Evolutionary conservation across 2,113 vertebrate genomes (phyloP).

Genomic region (Bostrychus sinensis): DNA sequence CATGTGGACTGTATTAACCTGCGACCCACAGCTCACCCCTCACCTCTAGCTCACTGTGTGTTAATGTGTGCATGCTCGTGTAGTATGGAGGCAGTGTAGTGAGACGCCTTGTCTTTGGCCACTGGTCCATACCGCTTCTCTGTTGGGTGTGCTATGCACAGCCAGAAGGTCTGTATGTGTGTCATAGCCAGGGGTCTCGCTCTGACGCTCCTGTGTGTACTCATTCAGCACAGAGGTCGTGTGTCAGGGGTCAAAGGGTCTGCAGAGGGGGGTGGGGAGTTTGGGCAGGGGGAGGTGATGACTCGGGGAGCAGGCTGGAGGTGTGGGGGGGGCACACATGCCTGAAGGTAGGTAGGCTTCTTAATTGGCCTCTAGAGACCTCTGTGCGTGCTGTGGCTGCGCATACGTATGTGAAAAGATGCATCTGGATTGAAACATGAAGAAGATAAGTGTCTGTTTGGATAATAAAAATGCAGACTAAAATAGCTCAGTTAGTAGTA

Average conservation of each 20-base stretch:
- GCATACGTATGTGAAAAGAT: conserved; percentile 23
- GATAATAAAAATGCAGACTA: neutral
- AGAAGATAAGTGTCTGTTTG: neutral
- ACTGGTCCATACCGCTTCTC: conserved; percentile 37
- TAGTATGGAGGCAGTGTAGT: conserved; percentile 21
- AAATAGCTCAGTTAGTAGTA: too few species aligned
- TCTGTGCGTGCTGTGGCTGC: conserved; percentile 35
- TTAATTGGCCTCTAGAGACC: conserved; percentile 79
- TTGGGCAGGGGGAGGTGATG: conserved; percentile 23
- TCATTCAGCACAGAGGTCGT: conserved; percentile 81
- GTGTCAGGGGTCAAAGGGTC: conserved; percentile 82
- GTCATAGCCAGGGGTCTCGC: conserved; percentile 62
- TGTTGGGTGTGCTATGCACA: conserved; percentile 36
- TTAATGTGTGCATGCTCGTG: conserved; percentile 34
- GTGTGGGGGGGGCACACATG: conserved; percentile 33
- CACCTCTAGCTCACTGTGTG: conserved; percentile 39
- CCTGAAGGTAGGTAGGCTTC: conserved; percentile 73
- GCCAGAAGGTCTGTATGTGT: conserved; percentile 36
- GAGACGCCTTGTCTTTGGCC: conserved; percentile 40
- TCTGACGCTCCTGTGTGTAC: conserved; percentile 77
- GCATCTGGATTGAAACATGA: conserved; percentile 10
- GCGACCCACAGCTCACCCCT: conserved; percentile 57
- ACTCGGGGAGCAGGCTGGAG: conserved; percentile 16
- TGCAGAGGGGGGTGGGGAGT: conserved; percentile 22
- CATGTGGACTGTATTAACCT: conserved; percentile 55